Evolutionary conservation across 2,888 invertebrate genomes (phyloP).

Genomic region (Nymphalis c-album): DNA sequence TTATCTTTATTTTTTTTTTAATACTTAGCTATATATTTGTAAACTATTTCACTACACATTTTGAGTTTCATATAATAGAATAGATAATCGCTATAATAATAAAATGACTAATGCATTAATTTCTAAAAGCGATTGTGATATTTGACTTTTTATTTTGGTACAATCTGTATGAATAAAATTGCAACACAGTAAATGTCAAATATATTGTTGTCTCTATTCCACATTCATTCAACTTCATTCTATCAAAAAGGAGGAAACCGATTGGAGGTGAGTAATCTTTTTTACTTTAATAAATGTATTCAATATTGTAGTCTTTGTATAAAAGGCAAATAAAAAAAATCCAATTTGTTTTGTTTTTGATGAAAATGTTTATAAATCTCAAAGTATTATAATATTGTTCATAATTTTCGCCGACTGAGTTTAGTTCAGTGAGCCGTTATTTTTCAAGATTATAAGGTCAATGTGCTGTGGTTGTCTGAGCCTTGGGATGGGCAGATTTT

Average conservation of each 20-base stretch:
- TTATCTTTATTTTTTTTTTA: too few species aligned
- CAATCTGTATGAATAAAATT: constrained; percentile 2
- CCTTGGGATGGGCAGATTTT: constrained; percentile 50
- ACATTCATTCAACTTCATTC: constrained; percentile 51
- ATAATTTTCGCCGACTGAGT: constrained; percentile 39
- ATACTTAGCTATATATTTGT: too few species aligned
- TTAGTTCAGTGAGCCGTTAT: constrained; percentile 64
- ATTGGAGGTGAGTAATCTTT: constrained; percentile 67
- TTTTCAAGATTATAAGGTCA: constrained; percentile 77
- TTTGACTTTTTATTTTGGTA: constrained; percentile 1
- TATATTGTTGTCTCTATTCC: constrained; percentile 47
- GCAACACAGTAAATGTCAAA: constrained; percentile 32
- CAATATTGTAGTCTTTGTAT: not conserved
- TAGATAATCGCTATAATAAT: too few species aligned
- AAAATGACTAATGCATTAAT: too few species aligned
- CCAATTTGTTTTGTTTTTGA: not conserved
- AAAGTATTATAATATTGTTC: not conserved
- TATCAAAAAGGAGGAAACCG: constrained; percentile 63
- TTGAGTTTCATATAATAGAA: not conserved
- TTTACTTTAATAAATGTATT: constrained; percentile 32
- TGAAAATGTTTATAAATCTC: not conserved
- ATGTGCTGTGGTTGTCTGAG: constrained; percentile 58
- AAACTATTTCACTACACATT: too few species aligned
- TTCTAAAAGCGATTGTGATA: too few species aligned
- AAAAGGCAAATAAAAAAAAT: not conserved